Base-by-base conservation (phyloP, 2,113 vertebrate genomes). In the Arothron firmamentum region DNA sequence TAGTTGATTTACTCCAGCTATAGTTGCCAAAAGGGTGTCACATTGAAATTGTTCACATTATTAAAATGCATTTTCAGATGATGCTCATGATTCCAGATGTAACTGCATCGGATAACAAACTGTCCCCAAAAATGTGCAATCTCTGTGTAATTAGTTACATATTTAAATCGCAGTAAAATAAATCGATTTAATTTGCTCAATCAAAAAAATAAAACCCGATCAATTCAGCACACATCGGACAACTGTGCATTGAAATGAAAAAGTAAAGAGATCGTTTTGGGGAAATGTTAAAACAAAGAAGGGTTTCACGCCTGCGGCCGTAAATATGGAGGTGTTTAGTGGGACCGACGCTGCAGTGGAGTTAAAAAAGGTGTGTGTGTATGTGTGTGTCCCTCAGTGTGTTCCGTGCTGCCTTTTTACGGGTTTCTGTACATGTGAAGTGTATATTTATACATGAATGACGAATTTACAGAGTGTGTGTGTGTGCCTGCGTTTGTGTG, bases 391-490 rank as follows among this genome's bases (percentile, higher is more conserved):
- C 25, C 25, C 25, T 28, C 25, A 28, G 2, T 7, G 25, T 2
- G 25, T 5, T 28, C 25, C 6, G 25, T 28, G 25, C 5, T 28
- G 25, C 25, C 25, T 28, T 28, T 23, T 28, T 28, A 28, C 25
- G 6, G 25, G 2, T 28, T 28, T 28, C 25, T 28, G 25, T 28
- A 28, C 25, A 28, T 28, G 25, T 28, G 25, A 28, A 49, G 17
- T 49, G n/a, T 16, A 5, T 49, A 10, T 19, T 10, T 50, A 11
- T 21, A 50, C 49, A 21, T 42, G 65, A 65, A 58, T 31, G 57
- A n/a, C 0, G 6, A 15, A 20, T 49, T 23, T 17, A 49, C 9
- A 34, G 31, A 56, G 18, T 20, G 48, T 58, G 19, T 55, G 49
- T 25, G n/a, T 28, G 25, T 28, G 25, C 21, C n/a, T n/a, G n/a